Evolutionary conservation across 2,113 vertebrate species (phyloP).

Genomic region (Vulpes ferrilata): DNA sequence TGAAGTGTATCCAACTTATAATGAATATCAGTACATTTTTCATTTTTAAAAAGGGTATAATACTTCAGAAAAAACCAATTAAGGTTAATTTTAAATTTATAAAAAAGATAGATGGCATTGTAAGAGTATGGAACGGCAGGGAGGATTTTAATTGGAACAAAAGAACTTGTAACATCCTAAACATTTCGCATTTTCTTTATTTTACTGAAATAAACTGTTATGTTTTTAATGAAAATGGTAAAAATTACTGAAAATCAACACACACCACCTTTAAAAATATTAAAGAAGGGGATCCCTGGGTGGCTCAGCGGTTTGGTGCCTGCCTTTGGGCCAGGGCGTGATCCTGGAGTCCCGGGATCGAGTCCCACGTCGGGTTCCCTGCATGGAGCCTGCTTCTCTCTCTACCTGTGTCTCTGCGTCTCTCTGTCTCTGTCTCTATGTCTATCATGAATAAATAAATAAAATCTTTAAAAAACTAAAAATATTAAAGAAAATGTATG

Average conservation of each 20-base stretch:
- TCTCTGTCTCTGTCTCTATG: too few species aligned
- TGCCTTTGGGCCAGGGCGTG: too few species aligned
- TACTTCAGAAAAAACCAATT: constrained; percentile 60
- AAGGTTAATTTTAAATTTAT: constrained; percentile 66
- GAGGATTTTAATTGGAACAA: constrained; percentile 60
- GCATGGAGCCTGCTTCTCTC: too few species aligned
- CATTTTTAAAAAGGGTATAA: constrained; percentile 53
- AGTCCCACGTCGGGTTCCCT: too few species aligned
- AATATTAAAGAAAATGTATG: not conserved
- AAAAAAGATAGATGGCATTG: not conserved
- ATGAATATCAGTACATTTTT: constrained; percentile 48
- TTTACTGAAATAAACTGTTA: constrained; percentile 3
- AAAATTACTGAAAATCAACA: constrained; percentile 40
- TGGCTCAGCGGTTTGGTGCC: too few species aligned
- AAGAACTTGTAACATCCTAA: not conserved
- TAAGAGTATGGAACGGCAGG: not conserved
- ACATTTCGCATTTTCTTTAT: constrained; percentile 33
- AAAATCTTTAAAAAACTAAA: not conserved
- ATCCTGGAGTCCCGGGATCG: too few species aligned
- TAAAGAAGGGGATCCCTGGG: not conserved
- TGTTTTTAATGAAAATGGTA: not conserved
- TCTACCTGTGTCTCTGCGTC: too few species aligned
- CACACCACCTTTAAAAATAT: not conserved
- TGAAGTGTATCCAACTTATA: constrained; percentile 58
- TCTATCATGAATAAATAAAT: too few species aligned